Evolutionary conservation across 2,888 invertebrate species (phyloP), one percentile per base, ranked within the genome.

Genomic region (Crocallis elinguaria): DNA sequence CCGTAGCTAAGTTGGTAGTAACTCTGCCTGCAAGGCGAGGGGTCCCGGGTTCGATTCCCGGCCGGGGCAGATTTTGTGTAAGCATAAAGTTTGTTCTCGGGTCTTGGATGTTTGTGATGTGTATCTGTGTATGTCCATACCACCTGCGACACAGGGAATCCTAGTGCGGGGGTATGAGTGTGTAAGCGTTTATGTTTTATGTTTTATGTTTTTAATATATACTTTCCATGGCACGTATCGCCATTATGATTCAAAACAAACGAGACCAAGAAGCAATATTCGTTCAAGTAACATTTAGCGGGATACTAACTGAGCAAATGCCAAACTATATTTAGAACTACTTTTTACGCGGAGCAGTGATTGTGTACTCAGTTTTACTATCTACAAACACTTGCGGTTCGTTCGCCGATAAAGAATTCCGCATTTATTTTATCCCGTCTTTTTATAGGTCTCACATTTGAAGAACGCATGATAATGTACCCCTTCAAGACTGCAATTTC

Each of bases 311-410:
- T 35, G 46, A 41, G 35, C 42, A 53, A 53, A 53, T 53, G 53
- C 37, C 53, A 38, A 48, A 38, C 43, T 54, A 54, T 54, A 49
- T 54, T 54, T 54, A 54, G 53, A 43, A 38, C 43, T 25, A 43
- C 19, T 48, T 54, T 54, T 54, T 54, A 39, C 43, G 25, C 30
- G 29, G 21, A 48, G 38, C 43, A 11, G 48, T 43, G 53, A 23
- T 48, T 49, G 53, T 54, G 48, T 49, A 48, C 43, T 35, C 29
- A 19, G 43, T 33, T 37, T 29, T 19, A 53, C 43, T 49, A 53
- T 53, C 53, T 43, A 33, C 37, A 53, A 48, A 48, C 48, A 53
- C 52, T 52, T 41, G 53, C 29, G 53, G 53, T 17, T 19, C 36
- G 14, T 32, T 30, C 33, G 33, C 19, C 27, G 48, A 53, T 53